Percentiles rank a stretch among this genome's conserved stretches.
Conservation (phyloP, 1,140 invertebrate species). For the Hypsibius dujardini region DNA sequence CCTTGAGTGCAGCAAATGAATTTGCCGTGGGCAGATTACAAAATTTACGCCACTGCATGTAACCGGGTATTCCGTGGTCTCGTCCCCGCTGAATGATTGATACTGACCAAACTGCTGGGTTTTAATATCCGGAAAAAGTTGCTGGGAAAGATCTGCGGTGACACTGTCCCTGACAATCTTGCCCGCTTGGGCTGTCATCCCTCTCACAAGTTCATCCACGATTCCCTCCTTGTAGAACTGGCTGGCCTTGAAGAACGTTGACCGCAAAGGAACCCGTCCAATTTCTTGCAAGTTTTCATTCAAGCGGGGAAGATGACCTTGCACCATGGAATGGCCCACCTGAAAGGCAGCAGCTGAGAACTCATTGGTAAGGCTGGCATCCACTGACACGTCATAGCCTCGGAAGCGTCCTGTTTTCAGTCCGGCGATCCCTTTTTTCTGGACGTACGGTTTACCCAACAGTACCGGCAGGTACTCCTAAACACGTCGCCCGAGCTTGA, state of each 20-base stretch:
- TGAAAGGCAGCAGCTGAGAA: conserved; percentile 47
- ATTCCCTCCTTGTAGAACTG: conserved; percentile 35
- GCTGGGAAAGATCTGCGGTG: conserved; percentile 44
- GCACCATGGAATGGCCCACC: conserved; percentile 44
- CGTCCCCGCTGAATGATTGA: conserved; percentile 57
- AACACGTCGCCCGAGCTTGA: neutral
- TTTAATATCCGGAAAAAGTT: conserved; percentile 28
- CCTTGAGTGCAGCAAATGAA: neutral
- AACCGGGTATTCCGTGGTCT: conserved; percentile 33
- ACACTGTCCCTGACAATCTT: conserved; percentile 49
- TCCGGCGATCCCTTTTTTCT: neutral
- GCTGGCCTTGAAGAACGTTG: conserved; percentile 29
- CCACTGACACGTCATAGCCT: conserved; percentile 40
- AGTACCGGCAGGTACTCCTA: conserved; percentile 27
- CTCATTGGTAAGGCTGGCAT: conserved; percentile 39
- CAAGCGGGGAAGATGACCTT: conserved; percentile 28
- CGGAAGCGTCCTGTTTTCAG: conserved; percentile 33
- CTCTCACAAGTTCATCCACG: conserved; percentile 45
- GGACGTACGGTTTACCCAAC: conserved; percentile 20
- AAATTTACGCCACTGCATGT: conserved; percentile 31
- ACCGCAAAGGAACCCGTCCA: conserved; percentile 39
- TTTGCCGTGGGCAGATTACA: conserved; percentile 25
- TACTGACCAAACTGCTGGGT: conserved; percentile 52
- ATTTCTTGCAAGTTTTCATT: conserved; percentile 34
- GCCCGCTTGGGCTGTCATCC: conserved; percentile 47